Conservation (phyloP, 2,888 invertebrate species). For the Idaea straminata region DNA sequence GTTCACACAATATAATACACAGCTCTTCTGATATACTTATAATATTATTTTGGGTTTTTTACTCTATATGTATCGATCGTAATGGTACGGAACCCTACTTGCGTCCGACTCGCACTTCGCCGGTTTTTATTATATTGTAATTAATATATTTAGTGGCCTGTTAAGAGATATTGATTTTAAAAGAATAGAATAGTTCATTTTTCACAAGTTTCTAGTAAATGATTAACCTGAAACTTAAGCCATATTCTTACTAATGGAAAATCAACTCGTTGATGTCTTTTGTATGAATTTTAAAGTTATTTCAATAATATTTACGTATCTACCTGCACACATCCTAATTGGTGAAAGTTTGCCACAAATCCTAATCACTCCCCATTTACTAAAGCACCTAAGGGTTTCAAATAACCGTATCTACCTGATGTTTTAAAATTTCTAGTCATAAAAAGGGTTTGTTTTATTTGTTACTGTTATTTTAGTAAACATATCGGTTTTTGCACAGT, state of each 20-base stretch:
- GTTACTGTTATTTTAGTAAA: conserved; percentile 23
- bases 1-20: no score
- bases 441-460: conserved; percentile 40
- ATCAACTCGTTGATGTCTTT: conserved; percentile 4
- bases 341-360: conserved; percentile 26
- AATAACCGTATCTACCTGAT: conserved; percentile 38
- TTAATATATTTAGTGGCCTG: background rate
- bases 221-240: no score
- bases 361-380: conserved; percentile 17
- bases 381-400: conserved; percentile 3
- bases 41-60: no score
- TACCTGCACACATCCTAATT: conserved; percentile 7
- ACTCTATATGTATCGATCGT: no score
- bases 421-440: conserved; percentile 34
- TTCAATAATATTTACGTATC: background rate
- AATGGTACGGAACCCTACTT: no score
- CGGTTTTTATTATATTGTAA: no score
- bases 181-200: background rate
- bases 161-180: background rate
- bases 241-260: no score
- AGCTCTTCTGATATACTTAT: no score
- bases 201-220: no score
- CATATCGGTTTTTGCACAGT: no score
- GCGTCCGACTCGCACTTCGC: no score
- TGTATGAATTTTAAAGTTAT: background rate